Conservation (phyloP, 2,888 invertebrate genomes). For the Drosophila tripunctata region DNA sequence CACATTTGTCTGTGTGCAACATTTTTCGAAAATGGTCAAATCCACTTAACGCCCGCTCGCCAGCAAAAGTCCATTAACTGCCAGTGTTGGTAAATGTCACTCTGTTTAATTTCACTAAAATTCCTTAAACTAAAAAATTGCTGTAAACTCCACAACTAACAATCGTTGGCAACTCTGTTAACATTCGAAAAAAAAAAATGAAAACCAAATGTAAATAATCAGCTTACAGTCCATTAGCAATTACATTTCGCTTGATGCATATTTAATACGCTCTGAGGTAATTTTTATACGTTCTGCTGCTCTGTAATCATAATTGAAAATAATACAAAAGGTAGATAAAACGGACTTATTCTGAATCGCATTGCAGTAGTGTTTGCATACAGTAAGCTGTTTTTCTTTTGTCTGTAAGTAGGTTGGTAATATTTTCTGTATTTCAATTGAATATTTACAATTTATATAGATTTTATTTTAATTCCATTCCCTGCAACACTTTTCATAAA, state of each 20-base stretch:
- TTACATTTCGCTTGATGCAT: not conserved
- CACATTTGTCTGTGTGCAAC: not conserved
- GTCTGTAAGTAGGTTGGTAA: too few relatives aligned
- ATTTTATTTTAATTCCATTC: too few relatives aligned
- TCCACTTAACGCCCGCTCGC: conserved; percentile 65
- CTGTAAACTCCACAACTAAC: too few relatives aligned
- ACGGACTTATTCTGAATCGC: too few relatives aligned
- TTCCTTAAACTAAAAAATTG: conserved; percentile 35
- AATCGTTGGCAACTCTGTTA: conserved; percentile 29
- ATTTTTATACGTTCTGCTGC: not conserved
- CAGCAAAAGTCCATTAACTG: conserved; percentile 61
- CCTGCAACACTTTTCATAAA: too few relatives aligned
- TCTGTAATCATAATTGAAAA: not conserved
- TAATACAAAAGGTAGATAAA: too few relatives aligned
- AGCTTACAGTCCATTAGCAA: conserved; percentile 9
- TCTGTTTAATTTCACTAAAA: conserved; percentile 36
- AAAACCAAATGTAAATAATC: not conserved
- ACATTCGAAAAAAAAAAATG: not conserved
- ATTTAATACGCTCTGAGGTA: not conserved
- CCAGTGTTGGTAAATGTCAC: conserved; percentile 28
- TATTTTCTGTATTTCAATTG: too few relatives aligned
- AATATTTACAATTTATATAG: too few relatives aligned
- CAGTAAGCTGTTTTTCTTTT: too few relatives aligned
- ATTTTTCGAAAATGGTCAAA: conserved; percentile 62
- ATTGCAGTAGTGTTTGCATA: too few relatives aligned